Conservation (phyloP, 2,888 invertebrate genomes). For the Tetropium fuscum region DNA sequence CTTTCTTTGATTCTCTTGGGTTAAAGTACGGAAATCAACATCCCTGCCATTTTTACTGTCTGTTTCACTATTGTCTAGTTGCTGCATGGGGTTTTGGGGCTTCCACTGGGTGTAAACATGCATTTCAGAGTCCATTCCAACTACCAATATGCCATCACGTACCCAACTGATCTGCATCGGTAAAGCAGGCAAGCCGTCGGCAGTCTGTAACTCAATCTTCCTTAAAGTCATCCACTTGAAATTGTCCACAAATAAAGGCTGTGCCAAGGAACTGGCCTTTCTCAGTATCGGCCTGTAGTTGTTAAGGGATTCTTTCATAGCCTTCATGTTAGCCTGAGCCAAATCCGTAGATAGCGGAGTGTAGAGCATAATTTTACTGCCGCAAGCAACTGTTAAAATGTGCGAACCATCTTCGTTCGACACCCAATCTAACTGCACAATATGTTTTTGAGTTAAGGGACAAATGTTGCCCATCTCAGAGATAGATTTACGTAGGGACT, state of each 20-base stretch:
- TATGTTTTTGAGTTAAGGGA: conserved; percentile 89
- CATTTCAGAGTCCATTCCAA: conserved; percentile 99
- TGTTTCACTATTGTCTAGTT: conserved; percentile 63
- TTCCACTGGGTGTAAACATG: conserved; percentile 99
- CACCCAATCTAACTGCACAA: conserved; percentile 98
- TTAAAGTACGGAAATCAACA: conserved; percentile 76
- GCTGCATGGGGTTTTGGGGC: conserved; percentile 69
- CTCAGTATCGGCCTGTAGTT: conserved; percentile 87
- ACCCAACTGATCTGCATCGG: conserved; percentile 99
- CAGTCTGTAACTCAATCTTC: conserved; percentile 90
- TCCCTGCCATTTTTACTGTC: conserved; percentile 74
- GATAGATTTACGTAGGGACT: conserved; percentile 87
- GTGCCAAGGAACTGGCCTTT: conserved; percentile 91
- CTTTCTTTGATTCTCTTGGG: conserved; percentile 75
- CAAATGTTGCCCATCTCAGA: conserved; percentile 94
- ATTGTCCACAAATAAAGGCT: conserved; percentile 90
- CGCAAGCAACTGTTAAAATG: conserved; percentile 95
- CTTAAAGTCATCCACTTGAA: conserved; percentile 97
- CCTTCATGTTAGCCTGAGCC: conserved; percentile 92
- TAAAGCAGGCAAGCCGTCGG: conserved; percentile 94
- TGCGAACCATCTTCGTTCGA: conserved; percentile 99
- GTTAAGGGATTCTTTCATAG: conserved; percentile 78
- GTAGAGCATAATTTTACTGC: conserved; percentile 91
- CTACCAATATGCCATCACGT: conserved; percentile 95
- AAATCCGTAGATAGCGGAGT: conserved; percentile 95